These are phyloP conservation scores for Ectemnius cavifrons DNA, from an alignment of 2,888 invertebrate genomes.

Conservation along the genomic window DNA sequence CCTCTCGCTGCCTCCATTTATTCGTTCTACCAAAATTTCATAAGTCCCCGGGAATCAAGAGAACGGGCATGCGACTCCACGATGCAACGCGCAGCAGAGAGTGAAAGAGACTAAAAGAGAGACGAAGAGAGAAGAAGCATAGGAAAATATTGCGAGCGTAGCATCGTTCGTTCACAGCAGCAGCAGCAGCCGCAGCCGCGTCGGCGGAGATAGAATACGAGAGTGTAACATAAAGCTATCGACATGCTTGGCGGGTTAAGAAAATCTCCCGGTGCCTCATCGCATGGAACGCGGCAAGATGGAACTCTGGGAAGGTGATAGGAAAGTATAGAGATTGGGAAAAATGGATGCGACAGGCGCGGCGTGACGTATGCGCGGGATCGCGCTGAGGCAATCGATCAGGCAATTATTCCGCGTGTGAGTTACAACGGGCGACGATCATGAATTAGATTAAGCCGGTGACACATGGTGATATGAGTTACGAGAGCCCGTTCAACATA, in stretches of 20 bases:
- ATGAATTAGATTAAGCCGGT: slow-evolving; percentile 74
- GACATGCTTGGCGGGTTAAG: slow-evolving; percentile 2
- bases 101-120: neutral
- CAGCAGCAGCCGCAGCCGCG: neutral
- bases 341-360: slow-evolving; percentile 30
- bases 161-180: too few species aligned
- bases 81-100: neutral
- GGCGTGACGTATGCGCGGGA: slow-evolving; percentile 61
- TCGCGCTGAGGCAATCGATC: slow-evolving; percentile 70
- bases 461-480: slow-evolving; percentile 74
- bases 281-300: slow-evolving; percentile 32
- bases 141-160: too few species aligned
- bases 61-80: neutral
- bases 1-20: slow-evolving; percentile 1
- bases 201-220: neutral
- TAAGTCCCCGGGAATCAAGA: slow-evolving; percentile 1
- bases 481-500: slow-evolving; percentile 58
- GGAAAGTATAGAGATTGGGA: slow-evolving; percentile 15
- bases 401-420: slow-evolving; percentile 72
- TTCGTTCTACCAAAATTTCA: slow-evolving; percentile 7
- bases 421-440: slow-evolving; percentile 72
- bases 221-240: neutral
- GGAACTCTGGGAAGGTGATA: neutral
- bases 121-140: neutral
- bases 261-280: slow-evolving; percentile 13